Evolutionary conservation across 2,888 invertebrate genomes (phyloP).

Genomic region (Drosophila maculinotata): DNA sequence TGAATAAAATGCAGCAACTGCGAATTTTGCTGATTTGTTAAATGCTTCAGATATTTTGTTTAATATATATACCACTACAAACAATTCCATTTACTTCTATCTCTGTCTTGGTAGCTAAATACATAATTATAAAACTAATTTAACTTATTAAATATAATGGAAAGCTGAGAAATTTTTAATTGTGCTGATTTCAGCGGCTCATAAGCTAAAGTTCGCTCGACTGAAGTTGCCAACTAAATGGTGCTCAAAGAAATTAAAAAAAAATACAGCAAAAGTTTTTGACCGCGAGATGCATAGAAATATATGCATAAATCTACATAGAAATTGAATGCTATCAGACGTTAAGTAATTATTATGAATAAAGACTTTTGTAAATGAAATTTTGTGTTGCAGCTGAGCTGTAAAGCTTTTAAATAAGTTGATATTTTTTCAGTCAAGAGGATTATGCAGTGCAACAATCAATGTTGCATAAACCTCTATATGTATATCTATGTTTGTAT

Average conservation of each 20-base stretch:
- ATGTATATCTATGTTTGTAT: not conserved
- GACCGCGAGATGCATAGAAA: too few relatives aligned
- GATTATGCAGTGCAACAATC: not conserved
- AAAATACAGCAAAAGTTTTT: too few relatives aligned
- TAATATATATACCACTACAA: too few relatives aligned
- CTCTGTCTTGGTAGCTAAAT: too few relatives aligned
- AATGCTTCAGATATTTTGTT: too few relatives aligned
- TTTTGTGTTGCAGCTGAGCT: not conserved
- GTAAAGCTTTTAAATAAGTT: not conserved
- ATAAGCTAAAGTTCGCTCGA: not conserved
- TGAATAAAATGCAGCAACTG: too few relatives aligned
- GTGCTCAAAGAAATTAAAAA: not conserved
- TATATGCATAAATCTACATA: too few relatives aligned
- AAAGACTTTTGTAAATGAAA: too few relatives aligned
- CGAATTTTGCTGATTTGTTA: too few relatives aligned
- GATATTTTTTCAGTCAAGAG: not conserved
- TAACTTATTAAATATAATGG: not conserved
- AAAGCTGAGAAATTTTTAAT: constrained; percentile 2
- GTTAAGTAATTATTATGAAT: too few relatives aligned
- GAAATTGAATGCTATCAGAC: too few relatives aligned
- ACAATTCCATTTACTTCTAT: too few relatives aligned
- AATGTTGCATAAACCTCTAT: not conserved
- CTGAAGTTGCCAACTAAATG: not conserved
- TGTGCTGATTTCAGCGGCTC: not conserved
- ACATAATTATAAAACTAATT: not conserved